Conservation (phyloP, 2,797 vertebrate species). For the Bucorvus abyssinicus region DNA sequence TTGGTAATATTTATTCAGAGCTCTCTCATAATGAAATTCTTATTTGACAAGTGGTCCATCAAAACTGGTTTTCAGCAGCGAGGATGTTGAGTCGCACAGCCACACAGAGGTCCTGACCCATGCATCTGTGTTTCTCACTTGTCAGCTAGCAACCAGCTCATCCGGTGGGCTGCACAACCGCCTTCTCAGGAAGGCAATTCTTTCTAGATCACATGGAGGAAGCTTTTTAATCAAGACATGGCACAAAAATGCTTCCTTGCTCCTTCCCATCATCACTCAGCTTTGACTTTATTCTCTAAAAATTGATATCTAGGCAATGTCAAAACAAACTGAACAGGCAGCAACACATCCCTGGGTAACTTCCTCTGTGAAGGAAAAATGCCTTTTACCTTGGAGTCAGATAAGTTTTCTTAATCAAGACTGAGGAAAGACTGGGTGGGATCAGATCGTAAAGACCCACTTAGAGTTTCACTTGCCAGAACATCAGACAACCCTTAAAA, state of each 20-base stretch:
- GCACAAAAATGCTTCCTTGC: background rate
- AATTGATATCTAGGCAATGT: background rate
- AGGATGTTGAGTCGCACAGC: background rate
- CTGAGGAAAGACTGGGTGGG: conserved; percentile 3
- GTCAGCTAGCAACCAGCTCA: background rate
- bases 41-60: background rate
- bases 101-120: background rate
- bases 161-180: background rate
- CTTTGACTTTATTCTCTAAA: conserved; percentile 1
- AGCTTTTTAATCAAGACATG: background rate
- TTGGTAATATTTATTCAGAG: background rate
- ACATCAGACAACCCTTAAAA: background rate
- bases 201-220: background rate
- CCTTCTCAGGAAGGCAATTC: background rate
- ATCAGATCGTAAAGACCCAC: background rate
- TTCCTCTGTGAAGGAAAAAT: background rate
- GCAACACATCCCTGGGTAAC: background rate
- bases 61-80: background rate
- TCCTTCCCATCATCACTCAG: background rate
- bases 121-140: background rate
- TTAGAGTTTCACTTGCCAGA: background rate
- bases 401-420: background rate
- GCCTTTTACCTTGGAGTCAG: background rate
- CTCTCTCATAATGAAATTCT: background rate
- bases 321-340: background rate